Base-by-base conservation (phyloP, 2,113 vertebrate species). In the Sterna hirundo region DNA sequence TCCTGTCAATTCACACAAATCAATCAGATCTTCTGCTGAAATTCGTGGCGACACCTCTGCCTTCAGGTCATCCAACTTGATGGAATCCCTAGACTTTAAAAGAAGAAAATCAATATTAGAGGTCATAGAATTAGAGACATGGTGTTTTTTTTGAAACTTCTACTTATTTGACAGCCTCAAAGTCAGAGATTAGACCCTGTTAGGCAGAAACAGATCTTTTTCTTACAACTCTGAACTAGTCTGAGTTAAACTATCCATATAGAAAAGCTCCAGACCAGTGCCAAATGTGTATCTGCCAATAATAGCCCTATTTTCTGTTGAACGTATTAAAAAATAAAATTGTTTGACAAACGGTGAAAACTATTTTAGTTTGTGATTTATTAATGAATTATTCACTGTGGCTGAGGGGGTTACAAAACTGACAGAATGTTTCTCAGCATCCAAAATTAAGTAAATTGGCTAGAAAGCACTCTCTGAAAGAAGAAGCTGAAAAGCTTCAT, bases 11-110 rank as follows among this genome's bases (percentile, higher is more conserved):
- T 99, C 99, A 97, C 99, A 99, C 79, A 99, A 96, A 94, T 99
- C 99, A 78, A 99, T 99, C 83, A 99, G 97, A 96, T 99, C 99
- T 95, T 99, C 99, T 15, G 99, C 99, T 21, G 99, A 99, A 97
- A 99, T 99, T 55, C 99, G 98, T 19, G 99, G 99, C 26, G 99
- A 99, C 10, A 99, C 98, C 95, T 99, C 99, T n/a, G 99, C 98
- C 97, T 99, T 99, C 92, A 99, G 97, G 80, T 99, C 99, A 94
- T 98, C 98, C 97, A 99, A 94, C 22, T 98, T 98, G 88, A 99
- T 98, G 66, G 99, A 98, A 96, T 99, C 99, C 58, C 99, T 99
- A 89, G 99, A 99, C 99, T 99, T 95, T 30, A 96, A 96, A 60
- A 97, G 30, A 94, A 46, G 82, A 61, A 93, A 83, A 72, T 17